phyloP scores from a whole-genome alignment of 2,113 vertebrate genomes.

The Micromys minutus region DNA sequence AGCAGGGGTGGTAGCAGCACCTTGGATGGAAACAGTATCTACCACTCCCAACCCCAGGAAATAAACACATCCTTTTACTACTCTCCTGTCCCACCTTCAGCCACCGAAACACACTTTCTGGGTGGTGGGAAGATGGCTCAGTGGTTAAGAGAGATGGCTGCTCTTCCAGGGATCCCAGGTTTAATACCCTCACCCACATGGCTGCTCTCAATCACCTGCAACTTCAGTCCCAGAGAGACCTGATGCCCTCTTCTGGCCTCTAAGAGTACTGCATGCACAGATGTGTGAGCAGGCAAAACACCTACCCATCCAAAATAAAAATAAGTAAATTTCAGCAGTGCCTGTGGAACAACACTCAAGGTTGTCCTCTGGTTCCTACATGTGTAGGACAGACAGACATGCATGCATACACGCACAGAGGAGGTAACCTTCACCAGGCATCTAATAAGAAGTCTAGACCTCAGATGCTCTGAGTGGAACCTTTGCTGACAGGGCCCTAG shows the following conservation, averaged over 20 bases:
- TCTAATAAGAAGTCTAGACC: not conserved
- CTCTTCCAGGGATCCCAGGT: not conserved
- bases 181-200: not conserved
- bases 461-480: not conserved
- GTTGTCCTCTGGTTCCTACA: not conserved
- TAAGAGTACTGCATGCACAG: not conserved
- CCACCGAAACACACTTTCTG: not conserved
- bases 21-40: not conserved
- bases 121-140: not conserved
- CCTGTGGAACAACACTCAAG: not conserved
- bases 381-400: too few species aligned
- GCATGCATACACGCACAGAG: too few species aligned
- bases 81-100: not conserved
- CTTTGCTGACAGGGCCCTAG: not conserved
- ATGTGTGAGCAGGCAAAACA: not conserved
- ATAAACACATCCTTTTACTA: not conserved
- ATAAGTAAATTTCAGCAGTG: not conserved
- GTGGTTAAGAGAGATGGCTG: not conserved
- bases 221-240: not conserved
- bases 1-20: not conserved
- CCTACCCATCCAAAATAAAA: not conserved
- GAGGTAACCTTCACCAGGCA: not conserved
- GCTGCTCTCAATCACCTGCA: not conserved
- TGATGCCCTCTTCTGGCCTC: not conserved
- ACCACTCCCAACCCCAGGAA: not conserved